Percentiles rank a stretch among this genome's conserved stretches.
These are phyloP conservation scores for Sebastes kiyomatsui DNA, from an alignment of 2,797 vertebrate species.

Conservation along the genomic window DNA sequence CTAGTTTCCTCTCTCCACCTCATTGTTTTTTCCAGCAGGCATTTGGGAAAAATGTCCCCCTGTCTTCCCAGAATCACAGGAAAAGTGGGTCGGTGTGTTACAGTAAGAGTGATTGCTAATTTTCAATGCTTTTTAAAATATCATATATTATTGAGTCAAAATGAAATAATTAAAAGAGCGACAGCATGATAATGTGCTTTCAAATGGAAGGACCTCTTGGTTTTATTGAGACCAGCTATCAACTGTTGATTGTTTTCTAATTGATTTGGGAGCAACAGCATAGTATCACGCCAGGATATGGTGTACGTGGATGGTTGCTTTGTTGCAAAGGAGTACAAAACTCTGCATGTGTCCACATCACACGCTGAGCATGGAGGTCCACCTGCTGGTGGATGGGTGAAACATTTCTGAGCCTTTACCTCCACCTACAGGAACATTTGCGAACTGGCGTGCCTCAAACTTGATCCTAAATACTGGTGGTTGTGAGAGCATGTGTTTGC, in stretches of 20 bases:
- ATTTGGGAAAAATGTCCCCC: background rate
- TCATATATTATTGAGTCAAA: background rate
- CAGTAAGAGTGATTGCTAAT: background rate
- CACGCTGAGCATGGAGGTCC: background rate
- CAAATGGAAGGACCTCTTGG: background rate
- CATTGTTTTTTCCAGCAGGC: constrained; percentile 17
- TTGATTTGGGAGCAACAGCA: constrained; percentile 4
- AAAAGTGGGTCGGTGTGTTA: background rate
- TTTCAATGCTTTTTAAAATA: background rate
- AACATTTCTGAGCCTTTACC: constrained; percentile 16
- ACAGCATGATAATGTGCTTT: background rate
- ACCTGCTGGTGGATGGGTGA: background rate
- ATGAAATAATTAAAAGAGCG: background rate
- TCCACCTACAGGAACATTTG: constrained; percentile 54
- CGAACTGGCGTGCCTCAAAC: background rate
- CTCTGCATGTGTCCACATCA: background rate
- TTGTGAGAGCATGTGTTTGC: background rate
- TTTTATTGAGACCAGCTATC: background rate
- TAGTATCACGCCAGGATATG: background rate
- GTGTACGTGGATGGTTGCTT: background rate
- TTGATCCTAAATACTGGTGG: background rate
- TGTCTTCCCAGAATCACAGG: constrained; percentile 6
- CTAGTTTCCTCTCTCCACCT: constrained; percentile 7
- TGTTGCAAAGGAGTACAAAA: background rate
- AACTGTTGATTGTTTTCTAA: background rate